phyloP scores from a whole-genome alignment of 2,113 vertebrate genomes.

The Cranoglanis bouderius region DNA sequence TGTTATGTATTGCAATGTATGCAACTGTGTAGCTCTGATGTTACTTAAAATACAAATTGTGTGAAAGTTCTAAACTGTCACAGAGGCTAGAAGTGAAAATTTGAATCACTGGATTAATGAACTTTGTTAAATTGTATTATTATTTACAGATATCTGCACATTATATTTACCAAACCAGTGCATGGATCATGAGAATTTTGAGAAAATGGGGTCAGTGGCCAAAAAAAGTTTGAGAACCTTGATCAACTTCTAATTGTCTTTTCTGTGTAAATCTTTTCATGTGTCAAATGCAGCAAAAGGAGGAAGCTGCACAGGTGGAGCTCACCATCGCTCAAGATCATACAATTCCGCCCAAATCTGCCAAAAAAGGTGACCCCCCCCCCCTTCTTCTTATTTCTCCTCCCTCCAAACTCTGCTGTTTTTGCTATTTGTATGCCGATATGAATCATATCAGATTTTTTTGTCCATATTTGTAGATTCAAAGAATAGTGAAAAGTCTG shows the following conservation, averaged over 20 bases:
- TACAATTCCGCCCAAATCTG: constrained; percentile 60
- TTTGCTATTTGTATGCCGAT: not conserved
- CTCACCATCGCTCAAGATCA: constrained; percentile 67
- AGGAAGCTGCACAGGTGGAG: constrained; percentile 66
- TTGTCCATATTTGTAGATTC: constrained; percentile 50
- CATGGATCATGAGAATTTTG: not conserved
- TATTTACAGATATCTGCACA: not conserved
- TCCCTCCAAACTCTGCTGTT: not conserved
- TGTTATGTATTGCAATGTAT: not conserved
- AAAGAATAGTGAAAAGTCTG: constrained; percentile 60
- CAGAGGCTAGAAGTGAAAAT: too few relatives aligned
- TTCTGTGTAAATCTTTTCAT: constrained; percentile 41
- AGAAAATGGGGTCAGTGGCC: not conserved
- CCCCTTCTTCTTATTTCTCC: too few relatives aligned
- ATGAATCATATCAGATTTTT: not conserved
- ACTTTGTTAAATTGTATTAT: not conserved
- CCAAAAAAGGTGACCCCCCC: constrained; percentile 68
- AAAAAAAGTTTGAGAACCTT: not conserved
- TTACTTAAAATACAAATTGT: too few relatives aligned
- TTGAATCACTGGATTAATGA: too few relatives aligned
- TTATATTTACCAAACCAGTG: not conserved
- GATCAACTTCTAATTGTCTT: not conserved
- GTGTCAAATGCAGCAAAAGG: constrained; percentile 13
- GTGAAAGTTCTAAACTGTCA: not conserved
- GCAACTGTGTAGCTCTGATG: too few relatives aligned